These are phyloP conservation scores for Naso thynnoides DNA, from an alignment of 2,797 vertebrate genomes.

Conservation along the genomic window DNA sequence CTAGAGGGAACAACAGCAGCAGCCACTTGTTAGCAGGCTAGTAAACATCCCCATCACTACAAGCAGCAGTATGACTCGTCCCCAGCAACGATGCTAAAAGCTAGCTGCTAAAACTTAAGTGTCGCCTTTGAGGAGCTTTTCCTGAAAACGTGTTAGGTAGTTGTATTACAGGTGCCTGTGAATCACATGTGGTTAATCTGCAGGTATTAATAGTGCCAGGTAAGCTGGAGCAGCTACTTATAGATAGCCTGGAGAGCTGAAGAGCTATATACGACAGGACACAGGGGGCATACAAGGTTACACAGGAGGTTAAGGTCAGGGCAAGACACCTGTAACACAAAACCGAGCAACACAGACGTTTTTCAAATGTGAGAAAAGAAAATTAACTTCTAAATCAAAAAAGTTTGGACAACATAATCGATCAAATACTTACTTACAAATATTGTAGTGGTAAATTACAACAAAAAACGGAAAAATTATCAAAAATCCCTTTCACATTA, in stretches of 20 bases:
- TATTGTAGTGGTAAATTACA: slow-evolving; percentile 2
- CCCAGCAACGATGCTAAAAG: slow-evolving; percentile 5
- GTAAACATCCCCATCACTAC: slow-evolving; percentile 1
- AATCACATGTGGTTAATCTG: slow-evolving; percentile 80
- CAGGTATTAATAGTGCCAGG: slow-evolving; percentile 81
- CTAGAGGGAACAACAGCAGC: not conserved
- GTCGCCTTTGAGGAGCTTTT: slow-evolving; percentile 64
- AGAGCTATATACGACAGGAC: slow-evolving; percentile 73
- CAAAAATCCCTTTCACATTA: not conserved
- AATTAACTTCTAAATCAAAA: not conserved
- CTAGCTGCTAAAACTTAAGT: slow-evolving; percentile 11
- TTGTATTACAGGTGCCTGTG: slow-evolving; percentile 73
- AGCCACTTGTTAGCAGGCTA: slow-evolving; percentile 9
- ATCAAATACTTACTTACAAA: not conserved
- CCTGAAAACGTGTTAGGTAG: slow-evolving; percentile 74
- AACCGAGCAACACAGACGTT: not conserved
- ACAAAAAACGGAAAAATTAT: slow-evolving; percentile 20
- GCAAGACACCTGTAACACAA: slow-evolving; percentile 5
- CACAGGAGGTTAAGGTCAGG: slow-evolving; percentile 33
- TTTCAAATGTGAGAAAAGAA: not conserved
- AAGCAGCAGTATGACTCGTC: slow-evolving; percentile 3
- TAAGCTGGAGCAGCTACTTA: slow-evolving; percentile 83
- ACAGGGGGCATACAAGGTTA: slow-evolving; percentile 51
- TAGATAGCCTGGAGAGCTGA: slow-evolving; percentile 75
- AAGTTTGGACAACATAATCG: not conserved